A percentile compares a stretch with the other conserved stretches of the same genome.
These are phyloP conservation scores for Mactromeris polynyma DNA, from an alignment of 2,888 invertebrate species.

Conservation along the genomic window DNA sequence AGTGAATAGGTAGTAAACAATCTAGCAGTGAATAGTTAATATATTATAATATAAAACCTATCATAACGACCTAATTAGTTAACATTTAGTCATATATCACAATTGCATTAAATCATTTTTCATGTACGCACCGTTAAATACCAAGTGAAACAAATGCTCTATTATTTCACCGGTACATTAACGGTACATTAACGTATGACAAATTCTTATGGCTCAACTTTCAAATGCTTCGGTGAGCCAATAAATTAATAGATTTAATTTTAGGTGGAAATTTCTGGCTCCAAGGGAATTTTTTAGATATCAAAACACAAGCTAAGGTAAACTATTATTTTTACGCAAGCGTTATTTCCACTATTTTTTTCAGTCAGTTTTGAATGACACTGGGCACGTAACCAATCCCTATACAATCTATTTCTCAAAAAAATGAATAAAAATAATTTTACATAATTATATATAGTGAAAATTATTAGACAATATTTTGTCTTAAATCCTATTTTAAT, in stretches of 20 bases:
- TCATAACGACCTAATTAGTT: slow-evolving; percentile 29
- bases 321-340: not conserved
- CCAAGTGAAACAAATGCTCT: slow-evolving; percentile 21
- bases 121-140: slow-evolving; percentile 16
- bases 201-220: not conserved
- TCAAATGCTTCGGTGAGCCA: not conserved
- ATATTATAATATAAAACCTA: not conserved
- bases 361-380: too few relatives aligned
- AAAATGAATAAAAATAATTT: too few relatives aligned
- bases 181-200: not conserved
- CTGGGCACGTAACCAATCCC: too few relatives aligned
- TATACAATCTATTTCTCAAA: too few relatives aligned
- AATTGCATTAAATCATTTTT: slow-evolving; percentile 33
- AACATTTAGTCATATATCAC: slow-evolving; percentile 34
- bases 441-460: too few relatives aligned
- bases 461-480: too few relatives aligned
- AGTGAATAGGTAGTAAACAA: not conserved
- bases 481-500: too few relatives aligned
- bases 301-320: not conserved
- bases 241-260: not conserved
- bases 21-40: not conserved
- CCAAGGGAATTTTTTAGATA: not conserved
- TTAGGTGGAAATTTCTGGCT: not conserved
- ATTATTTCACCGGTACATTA: not conserved
- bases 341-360: too few relatives aligned